A percentile compares a stretch with the other conserved stretches of the same genome.
phyloP scores from a whole-genome alignment of 2,888 invertebrate genomes.

The Keiferia lycopersicella region DNA sequence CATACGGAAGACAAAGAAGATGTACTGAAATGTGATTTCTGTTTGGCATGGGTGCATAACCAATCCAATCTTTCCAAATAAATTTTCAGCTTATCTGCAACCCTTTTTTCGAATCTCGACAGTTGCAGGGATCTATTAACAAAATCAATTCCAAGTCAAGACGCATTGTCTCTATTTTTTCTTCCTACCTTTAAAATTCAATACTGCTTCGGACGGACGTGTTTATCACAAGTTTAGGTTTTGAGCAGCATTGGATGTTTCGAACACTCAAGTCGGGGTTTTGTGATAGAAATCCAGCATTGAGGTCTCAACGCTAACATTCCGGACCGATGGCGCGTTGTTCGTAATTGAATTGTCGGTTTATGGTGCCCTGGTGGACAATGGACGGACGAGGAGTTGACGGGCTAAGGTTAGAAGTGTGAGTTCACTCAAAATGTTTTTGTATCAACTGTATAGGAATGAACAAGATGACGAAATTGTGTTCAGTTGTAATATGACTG shows the following conservation, averaged over 20 bases:
- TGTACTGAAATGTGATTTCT: too few species aligned
- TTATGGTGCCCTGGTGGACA: constrained; percentile 27
- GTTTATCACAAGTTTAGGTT: not conserved
- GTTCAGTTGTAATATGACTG: too few species aligned
- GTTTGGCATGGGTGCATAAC: not conserved
- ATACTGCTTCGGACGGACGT: not conserved
- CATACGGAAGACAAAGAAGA: too few species aligned
- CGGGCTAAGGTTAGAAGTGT: not conserved
- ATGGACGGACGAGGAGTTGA: constrained; percentile 8
- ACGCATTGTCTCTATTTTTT: not conserved
- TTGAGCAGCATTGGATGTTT: not conserved
- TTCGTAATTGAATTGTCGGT: constrained; percentile 30
- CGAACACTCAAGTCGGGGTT: not conserved
- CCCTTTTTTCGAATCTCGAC: not conserved
- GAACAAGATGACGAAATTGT: too few species aligned
- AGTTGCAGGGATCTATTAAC: not conserved
- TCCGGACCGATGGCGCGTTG: constrained; percentile 15
- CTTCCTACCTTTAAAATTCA: not conserved
- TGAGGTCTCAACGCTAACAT: constrained; percentile 7
- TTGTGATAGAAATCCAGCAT: not conserved
- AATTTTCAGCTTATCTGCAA: not conserved
- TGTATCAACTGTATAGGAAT: too few species aligned
- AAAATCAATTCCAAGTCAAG: not conserved
- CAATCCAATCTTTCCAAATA: not conserved
- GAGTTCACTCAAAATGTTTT: too few species aligned